Base-by-base conservation (phyloP, 1,140 invertebrate species). In the Caerostris extrusa region DNA sequence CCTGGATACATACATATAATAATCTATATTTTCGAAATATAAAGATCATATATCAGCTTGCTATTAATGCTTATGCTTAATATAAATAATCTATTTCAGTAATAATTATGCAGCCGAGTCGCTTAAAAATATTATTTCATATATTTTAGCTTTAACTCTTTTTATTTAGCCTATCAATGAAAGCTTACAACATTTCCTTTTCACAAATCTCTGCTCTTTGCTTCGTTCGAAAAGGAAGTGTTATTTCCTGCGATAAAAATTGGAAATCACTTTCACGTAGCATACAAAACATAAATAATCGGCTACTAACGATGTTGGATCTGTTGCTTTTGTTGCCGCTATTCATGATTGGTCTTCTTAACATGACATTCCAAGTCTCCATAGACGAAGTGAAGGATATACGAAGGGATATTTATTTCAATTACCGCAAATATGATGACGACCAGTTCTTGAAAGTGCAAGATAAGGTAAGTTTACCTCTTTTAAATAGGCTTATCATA, bases 311-410 rank as follows among this genome's bases (percentile, higher is more conserved):
- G n/a, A 92, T 92, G 90, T n/a, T 92, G 50, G 90, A 92, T 14
- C 19, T 92, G 3, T 56, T 92, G 53, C 8, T 92, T n/a, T 57
- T 83, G 58, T 10, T 85, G 7, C 90, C 90, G 50, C n/a, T 92
- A 14, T 14, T 92, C 19, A 92, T 92, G 90, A 12, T 92, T 17
- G 57, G 77, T 2, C 14, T 92, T 7, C 56, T 92, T 10, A 61
- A 77, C 17, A 83, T 91, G 81, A 91, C 90, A 8, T 91, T 91
- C 58, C 90, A 91, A 55, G 81, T 91, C 5, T 91, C 90, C 17
- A 5, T 91, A 3, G 90, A 91, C 57, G 90, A 91, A 91, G 53
- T 91, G 7, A 83, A 58, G 5, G 69, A 91, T 60, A 58, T 57
- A 34, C 50, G 69, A 6, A 50, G 60, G n/a, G 57, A 67, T 7